phyloP scores from a whole-genome alignment of 2,888 invertebrate genomes.

The Phytoseiulus persimilis region DNA sequence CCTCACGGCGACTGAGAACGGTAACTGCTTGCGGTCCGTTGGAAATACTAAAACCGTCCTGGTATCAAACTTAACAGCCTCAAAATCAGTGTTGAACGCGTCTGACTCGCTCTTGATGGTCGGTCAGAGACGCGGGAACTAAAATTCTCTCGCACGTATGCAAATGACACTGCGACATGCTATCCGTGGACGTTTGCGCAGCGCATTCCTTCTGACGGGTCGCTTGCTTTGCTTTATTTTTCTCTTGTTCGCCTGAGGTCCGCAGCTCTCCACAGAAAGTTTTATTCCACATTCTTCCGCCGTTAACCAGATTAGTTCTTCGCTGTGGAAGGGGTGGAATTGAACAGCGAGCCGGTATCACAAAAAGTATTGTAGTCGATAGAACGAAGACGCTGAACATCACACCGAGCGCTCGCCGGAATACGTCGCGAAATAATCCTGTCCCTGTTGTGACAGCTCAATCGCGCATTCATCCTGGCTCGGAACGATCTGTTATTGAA shows the following conservation, averaged over 20 bases:
- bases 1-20: too few relatives aligned
- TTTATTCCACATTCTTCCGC: neutral
- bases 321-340: neutral
- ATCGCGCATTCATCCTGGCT: neutral
- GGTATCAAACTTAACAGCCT: too few relatives aligned
- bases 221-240: neutral
- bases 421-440: neutral
- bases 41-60: too few relatives aligned
- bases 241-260: neutral
- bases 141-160: neutral
- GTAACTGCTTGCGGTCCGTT: too few relatives aligned
- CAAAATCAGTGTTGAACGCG: too few relatives aligned
- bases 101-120: too few relatives aligned
- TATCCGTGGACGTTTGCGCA: neutral
- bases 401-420: neutral
- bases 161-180: neutral
- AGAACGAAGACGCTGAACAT: neutral
- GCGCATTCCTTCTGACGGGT: neutral
- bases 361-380: neutral
- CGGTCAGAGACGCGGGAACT: neutral
- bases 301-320: neutral
- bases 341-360: neutral
- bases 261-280: neutral
- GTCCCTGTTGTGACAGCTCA: neutral
- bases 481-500: neutral